Percentiles rank a stretch among this genome's conserved stretches.
Conservation (phyloP, 2,888 invertebrate species). For the Caenorhabditis zanzibari region DNA sequence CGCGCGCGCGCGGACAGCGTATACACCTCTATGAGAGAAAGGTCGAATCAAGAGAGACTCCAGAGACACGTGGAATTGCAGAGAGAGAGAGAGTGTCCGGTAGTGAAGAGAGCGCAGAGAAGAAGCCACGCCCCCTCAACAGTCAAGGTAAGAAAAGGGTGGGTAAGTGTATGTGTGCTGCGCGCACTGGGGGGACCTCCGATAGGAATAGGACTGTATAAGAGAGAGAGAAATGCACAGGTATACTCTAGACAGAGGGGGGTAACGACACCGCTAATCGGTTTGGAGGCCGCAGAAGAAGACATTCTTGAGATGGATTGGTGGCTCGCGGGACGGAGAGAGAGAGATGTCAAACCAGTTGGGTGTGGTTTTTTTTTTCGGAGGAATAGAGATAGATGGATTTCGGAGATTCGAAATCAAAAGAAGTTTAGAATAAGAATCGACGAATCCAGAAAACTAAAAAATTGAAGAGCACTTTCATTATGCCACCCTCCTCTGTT, state of each 20-base stretch:
- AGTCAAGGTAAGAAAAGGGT: slow-evolving; percentile 65
- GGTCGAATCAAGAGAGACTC: slow-evolving; percentile 26
- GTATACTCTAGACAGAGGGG: slow-evolving; percentile 14
- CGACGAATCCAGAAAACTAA: too few relatives aligned
- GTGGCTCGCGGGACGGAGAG: neutral
- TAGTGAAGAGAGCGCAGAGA: slow-evolving; percentile 27
- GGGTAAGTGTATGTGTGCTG: slow-evolving; percentile 1
- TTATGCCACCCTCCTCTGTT: too few relatives aligned
- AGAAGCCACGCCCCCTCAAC: slow-evolving; percentile 38
- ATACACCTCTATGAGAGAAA: slow-evolving; percentile 11
- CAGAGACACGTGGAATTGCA: slow-evolving; percentile 16
- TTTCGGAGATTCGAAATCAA: neutral
- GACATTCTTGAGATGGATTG: slow-evolving; percentile 64
- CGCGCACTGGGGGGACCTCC: slow-evolving; percentile 23
- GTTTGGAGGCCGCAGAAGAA: slow-evolving; percentile 52
- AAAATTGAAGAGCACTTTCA: too few relatives aligned
- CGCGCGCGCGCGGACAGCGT: slow-evolving; percentile 4
- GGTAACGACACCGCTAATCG: slow-evolving; percentile 62
- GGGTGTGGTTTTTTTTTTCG: slow-evolving; percentile 26
- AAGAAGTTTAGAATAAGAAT: neutral
- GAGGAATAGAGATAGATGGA: neutral
- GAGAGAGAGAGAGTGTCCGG: slow-evolving; percentile 54
- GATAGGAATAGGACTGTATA: slow-evolving; percentile 37
- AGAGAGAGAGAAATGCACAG: slow-evolving; percentile 28
- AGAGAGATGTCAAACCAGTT: slow-evolving; percentile 47